Evolutionary conservation across 2,113 vertebrate genomes (phyloP), one percentile per base, ranked within the genome.

Genomic region (Pelmatolapia mariae): DNA sequence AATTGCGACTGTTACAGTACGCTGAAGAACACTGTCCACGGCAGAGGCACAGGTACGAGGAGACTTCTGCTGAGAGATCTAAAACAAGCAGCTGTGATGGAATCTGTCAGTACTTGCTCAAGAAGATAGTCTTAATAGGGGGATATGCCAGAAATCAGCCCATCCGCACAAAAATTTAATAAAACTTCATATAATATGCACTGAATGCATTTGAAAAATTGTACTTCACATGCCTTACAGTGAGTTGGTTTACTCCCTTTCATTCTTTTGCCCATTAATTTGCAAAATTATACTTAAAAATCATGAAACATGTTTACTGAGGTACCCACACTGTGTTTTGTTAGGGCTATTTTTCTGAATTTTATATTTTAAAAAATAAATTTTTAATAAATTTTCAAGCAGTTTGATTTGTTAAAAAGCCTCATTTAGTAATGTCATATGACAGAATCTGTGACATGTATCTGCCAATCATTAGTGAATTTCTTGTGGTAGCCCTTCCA

Each of bases 11-110:
- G 56, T 57, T 57, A 29, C 56, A 29, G 56, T 29, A 61, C 5
- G 16, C 36, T 15, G 63, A 40, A 71, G 63, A 71, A 24, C 11
- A 24, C 1, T 3, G 61, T 66, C 19, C 33, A 66, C 2, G 10
- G 33, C 61, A 66, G 33, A 38, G 33, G 16, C 61, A 38, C 18
- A 13, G 19, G 2, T 38, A 66, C 6, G 2, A 66, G 10, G 31
- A 56, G 31, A 63, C 31, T 1, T n/a, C 59, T 63, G 31, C 59
- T 12, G 31, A 66, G 18, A 66, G 8, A 61, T 61, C 57, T 61
- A 29, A 16, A 10, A 71, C 11, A 40, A 71, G 63, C n/a, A 71
- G 36, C 36, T 71, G n/a, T 71, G 33, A 66, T 66, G 63, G 63
- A 40, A 3, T 71, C 63, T 7, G 61, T 66, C 61, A 68, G 33